These are phyloP conservation scores for Sarcophilus harrisii DNA, from an alignment of 2,797 vertebrate genomes.

Conservation along the genomic window DNA sequence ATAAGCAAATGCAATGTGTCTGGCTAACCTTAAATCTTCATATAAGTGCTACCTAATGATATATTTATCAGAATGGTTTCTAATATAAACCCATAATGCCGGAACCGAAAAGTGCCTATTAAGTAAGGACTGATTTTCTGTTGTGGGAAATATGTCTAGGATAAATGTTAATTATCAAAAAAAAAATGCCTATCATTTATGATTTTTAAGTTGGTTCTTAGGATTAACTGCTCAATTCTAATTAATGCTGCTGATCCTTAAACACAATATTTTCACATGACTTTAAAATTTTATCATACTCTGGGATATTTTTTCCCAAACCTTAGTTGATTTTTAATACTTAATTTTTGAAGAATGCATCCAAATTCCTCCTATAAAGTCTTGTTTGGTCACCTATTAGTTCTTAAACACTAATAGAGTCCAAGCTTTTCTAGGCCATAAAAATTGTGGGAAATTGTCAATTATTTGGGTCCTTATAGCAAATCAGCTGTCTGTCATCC, in stretches of 20 bases:
- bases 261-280: constrained; percentile 23
- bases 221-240: constrained; percentile 9
- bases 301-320: constrained; percentile 20
- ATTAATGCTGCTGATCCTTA: constrained; percentile 21
- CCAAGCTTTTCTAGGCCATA: background rate
- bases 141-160: constrained; percentile 34
- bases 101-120: background rate
- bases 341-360: background rate
- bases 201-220: constrained; percentile 43
- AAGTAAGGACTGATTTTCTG: background rate
- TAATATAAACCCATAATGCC: background rate
- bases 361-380: background rate
- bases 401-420: background rate
- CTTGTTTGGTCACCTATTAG: background rate
- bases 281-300: constrained; percentile 19
- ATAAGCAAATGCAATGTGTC: background rate
- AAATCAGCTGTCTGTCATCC: background rate
- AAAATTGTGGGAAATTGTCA: background rate
- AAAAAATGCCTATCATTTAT: background rate
- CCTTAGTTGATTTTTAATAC: constrained; percentile 36
- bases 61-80: background rate
- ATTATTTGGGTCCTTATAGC: background rate
- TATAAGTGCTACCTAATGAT: background rate
- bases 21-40: background rate
- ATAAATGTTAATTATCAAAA: background rate